Percentiles rank a stretch among this genome's conserved stretches.
Conservation (phyloP, 2,797 vertebrate species). For the Anas bahamensis region DNA sequence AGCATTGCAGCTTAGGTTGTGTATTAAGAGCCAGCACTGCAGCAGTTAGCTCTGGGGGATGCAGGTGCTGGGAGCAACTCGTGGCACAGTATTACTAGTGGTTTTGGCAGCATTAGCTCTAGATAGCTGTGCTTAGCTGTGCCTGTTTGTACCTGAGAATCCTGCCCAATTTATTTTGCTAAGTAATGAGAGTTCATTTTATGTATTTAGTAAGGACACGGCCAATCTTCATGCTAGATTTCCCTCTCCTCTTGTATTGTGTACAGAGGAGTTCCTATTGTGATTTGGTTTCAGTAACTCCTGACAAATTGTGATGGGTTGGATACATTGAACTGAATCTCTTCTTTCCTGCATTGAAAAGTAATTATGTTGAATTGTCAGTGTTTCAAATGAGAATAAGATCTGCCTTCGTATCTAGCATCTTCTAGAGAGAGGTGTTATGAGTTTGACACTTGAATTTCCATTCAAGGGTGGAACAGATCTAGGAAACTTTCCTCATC, state of each 20-base stretch:
- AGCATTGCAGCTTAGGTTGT: neutral
- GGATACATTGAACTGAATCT: neutral
- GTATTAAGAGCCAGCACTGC: neutral
- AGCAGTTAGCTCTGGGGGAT: neutral
- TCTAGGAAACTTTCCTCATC: neutral
- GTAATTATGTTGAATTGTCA: neutral
- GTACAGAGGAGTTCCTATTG: neutral
- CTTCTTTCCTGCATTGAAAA: neutral
- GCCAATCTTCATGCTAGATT: neutral
- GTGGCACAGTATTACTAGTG: neutral
- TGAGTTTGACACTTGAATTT: neutral
- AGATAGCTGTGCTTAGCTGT: neutral
- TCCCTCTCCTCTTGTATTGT: neutral
- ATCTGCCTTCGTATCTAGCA: neutral
- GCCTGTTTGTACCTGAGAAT: too few species aligned
- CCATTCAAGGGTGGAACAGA: neutral
- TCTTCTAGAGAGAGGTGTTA: neutral
- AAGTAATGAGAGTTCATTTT: neutral
- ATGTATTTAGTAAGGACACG: neutral
- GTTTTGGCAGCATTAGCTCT: neutral
- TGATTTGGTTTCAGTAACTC: neutral
- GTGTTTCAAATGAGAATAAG: neutral
- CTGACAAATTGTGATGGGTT: neutral
- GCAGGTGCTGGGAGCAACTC: neutral
- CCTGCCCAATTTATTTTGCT: neutral